A percentile compares a stretch with the other conserved stretches of the same genome.
phyloP scores from a whole-genome alignment of 2,888 invertebrate species.

The Phasia obesa region DNA sequence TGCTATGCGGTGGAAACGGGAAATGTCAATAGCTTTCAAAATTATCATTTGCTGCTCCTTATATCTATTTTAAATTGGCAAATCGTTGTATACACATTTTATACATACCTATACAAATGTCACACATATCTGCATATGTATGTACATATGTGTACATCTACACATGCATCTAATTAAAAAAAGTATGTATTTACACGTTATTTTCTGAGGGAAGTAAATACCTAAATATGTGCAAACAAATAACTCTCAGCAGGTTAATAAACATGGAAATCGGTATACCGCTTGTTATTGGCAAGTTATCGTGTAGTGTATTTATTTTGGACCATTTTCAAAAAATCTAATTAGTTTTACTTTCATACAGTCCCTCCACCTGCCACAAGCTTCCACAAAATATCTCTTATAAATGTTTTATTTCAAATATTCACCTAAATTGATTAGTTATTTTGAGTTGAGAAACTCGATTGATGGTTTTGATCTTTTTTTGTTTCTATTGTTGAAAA shows the following conservation, averaged over 20 bases:
- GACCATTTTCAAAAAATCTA: background rate
- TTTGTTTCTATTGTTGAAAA: background rate
- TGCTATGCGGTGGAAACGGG: too few relatives aligned
- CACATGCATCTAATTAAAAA: background rate
- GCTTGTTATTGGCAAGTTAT: conserved; percentile 4
- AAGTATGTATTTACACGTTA: conserved; percentile 32
- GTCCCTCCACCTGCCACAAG: background rate
- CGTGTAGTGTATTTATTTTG: conserved; percentile 17
- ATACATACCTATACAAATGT: background rate
- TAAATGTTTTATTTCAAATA: conserved; percentile 3
- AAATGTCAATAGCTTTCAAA: too few relatives aligned
- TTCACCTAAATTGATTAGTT: conserved; percentile 49
- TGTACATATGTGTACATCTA: background rate
- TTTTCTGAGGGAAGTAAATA: conserved; percentile 2
- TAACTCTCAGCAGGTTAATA: conserved; percentile 10
- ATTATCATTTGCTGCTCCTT: too few relatives aligned
- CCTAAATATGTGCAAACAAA: conserved; percentile 27
- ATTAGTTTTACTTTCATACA: background rate
- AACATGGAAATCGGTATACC: conserved; percentile 6
- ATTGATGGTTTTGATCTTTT: background rate
- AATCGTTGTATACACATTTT: background rate
- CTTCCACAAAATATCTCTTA: background rate
- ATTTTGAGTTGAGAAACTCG: conserved; percentile 6
- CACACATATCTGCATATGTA: background rate
- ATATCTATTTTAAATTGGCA: too few relatives aligned